These are phyloP conservation scores for Heloderma charlesbogerti DNA, from an alignment of 2,113 vertebrate species.

Conservation along the genomic window DNA sequence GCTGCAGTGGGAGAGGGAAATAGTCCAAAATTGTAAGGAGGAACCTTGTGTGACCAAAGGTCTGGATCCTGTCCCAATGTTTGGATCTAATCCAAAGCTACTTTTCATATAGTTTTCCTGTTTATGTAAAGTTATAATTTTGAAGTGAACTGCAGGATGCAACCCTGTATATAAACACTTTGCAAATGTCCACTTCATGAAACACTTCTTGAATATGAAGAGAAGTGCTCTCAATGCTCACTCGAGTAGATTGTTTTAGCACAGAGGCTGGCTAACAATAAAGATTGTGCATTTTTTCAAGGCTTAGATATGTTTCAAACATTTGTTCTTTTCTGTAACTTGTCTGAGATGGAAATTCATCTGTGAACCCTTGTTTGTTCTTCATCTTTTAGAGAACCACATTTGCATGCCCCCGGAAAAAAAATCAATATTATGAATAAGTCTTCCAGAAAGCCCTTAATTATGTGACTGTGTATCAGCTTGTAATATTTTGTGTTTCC, in stretches of 20 bases:
- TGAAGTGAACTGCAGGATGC: not conserved
- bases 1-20: not conserved
- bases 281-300: slow-evolving; percentile 50
- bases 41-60: not conserved
- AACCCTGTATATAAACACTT: not conserved
- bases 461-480: slow-evolving; percentile 75
- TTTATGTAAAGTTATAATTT: not conserved
- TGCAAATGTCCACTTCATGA: slow-evolving; percentile 33
- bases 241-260: slow-evolving; percentile 57
- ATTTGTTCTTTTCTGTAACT: slow-evolving; percentile 63
- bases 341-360: slow-evolving; percentile 70
- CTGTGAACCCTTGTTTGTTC: slow-evolving; percentile 65
- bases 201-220: slow-evolving; percentile 46
- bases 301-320: slow-evolving; percentile 48
- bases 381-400: slow-evolving; percentile 64
- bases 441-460: slow-evolving; percentile 76
- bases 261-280: slow-evolving; percentile 58
- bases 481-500: slow-evolving; percentile 79
- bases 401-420: slow-evolving; percentile 73
- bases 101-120: not conserved
- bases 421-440: slow-evolving; percentile 76
- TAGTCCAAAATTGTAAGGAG: not conserved
- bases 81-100: not conserved
- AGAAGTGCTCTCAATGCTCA: slow-evolving; percentile 39
- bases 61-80: not conserved